phyloP scores from a whole-genome alignment of 2,797 vertebrate genomes.

The Acrossocheilus wenchowensis region DNA sequence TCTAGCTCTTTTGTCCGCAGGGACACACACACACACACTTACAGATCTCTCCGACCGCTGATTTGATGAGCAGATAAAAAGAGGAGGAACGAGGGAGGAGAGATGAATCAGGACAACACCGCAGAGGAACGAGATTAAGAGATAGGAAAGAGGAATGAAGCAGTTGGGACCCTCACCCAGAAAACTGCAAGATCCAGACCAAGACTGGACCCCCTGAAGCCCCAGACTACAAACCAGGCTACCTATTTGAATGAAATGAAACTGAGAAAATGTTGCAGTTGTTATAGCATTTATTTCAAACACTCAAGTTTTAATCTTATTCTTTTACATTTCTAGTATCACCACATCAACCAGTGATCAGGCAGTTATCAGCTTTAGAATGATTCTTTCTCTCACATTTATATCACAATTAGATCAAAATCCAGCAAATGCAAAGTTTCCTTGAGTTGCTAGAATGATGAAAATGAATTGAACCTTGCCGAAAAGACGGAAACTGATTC shows the following conservation, averaged over 20 bases:
- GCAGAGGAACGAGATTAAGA: constrained; percentile 54
- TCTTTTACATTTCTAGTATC: too few relatives aligned
- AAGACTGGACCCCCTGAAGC: neutral
- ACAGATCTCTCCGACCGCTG: constrained; percentile 47
- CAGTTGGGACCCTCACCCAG: neutral
- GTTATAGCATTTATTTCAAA: neutral
- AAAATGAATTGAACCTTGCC: too few relatives aligned
- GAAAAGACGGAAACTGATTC: too few relatives aligned
- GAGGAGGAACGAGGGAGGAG: constrained; percentile 20
- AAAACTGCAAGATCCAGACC: neutral
- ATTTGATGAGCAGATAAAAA: constrained; percentile 53
- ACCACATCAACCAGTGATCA: too few relatives aligned
- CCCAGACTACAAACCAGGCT: neutral
- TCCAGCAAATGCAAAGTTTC: neutral
- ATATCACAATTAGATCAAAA: neutral
- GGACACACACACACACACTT: constrained; percentile 50
- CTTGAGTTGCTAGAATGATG: too few relatives aligned
- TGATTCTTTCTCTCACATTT: neutral
- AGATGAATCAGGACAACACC: constrained; percentile 41
- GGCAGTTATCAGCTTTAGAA: neutral
- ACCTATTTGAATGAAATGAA: neutral
- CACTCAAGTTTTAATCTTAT: too few relatives aligned
- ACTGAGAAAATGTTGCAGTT: neutral
- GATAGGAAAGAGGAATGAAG: constrained; percentile 3
- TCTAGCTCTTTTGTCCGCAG: constrained; percentile 59